Percentiles rank a stretch among this genome's conserved stretches.
Evolutionary conservation across 92 coral and sea anemone species (phyloP).

Genomic region (Porites lobata): DNA sequence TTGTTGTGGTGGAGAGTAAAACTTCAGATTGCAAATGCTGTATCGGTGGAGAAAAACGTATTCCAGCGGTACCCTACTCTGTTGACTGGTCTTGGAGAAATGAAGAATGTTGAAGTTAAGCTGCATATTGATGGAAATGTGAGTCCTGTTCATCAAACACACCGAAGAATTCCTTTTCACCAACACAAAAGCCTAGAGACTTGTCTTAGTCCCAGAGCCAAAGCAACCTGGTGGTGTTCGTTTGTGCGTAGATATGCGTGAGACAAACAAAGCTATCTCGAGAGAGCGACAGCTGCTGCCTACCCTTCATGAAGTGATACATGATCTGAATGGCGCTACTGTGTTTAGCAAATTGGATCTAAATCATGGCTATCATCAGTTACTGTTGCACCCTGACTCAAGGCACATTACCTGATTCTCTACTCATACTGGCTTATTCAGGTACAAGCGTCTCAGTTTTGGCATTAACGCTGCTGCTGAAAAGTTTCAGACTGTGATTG

Average conservation of each 20-base stretch:
- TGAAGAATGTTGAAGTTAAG: constrained; percentile 64
- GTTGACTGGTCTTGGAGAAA: constrained; percentile 74
- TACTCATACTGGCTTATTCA: constrained; percentile 51
- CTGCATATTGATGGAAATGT: constrained; percentile 70
- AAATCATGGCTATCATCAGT: constrained; percentile 7
- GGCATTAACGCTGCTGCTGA: constrained; percentile 49
- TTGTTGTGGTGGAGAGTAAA: constrained; percentile 41
- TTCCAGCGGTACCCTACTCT: constrained; percentile 36
- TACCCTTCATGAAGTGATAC: constrained; percentile 63
- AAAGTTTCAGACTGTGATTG: constrained; percentile 34
- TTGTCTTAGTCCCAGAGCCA: constrained; percentile 73
- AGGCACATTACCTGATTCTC: constrained; percentile 27
- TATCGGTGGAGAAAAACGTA: constrained; percentile 36
- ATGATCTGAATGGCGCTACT: constrained; percentile 71
- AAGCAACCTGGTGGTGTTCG: constrained; percentile 68
- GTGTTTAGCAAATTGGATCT: constrained; percentile 58
- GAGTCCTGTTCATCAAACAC: constrained; percentile 61
- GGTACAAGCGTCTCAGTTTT: constrained; percentile 51
- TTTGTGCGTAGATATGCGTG: constrained; percentile 51
- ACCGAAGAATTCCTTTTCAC: constrained; percentile 68
- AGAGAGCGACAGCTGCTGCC: constrained; percentile 72
- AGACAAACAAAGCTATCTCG: constrained; percentile 61
- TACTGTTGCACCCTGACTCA: constrained; percentile 13
- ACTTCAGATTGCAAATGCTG: constrained; percentile 61
- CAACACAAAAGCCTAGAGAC: constrained; percentile 41